Conservation (phyloP, 2,113 vertebrate genomes). For the Gopherus flavomarginatus region DNA sequence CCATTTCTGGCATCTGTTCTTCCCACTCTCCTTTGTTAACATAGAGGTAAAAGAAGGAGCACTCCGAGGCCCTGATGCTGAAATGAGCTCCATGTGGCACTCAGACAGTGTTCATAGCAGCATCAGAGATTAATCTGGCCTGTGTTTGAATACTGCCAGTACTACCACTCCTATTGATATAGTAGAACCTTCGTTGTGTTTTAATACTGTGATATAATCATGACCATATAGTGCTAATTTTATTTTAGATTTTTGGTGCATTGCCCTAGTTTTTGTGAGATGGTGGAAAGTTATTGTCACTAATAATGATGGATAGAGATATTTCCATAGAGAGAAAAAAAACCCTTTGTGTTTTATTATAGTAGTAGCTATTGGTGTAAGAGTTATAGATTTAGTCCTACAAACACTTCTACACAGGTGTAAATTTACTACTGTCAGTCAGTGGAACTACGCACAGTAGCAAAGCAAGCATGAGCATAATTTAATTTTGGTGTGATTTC, state of each 20-base stretch:
- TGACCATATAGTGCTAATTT: not conserved
- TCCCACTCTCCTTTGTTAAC: not conserved
- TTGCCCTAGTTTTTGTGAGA: not conserved
- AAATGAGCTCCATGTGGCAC: not conserved
- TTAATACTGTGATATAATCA: not conserved
- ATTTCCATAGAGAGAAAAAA: not conserved
- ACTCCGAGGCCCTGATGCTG: not conserved
- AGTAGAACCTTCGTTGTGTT: not conserved
- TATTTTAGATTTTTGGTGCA: not conserved
- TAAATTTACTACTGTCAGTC: no score
- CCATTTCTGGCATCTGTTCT: not conserved
- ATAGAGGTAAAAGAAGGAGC: not conserved
- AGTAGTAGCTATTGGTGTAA: not conserved
- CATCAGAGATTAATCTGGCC: not conserved
- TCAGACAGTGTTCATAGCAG: not conserved
- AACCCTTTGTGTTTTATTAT: not conserved
- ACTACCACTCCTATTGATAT: not conserved
- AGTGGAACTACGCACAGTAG: no score
- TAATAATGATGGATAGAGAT: not conserved
- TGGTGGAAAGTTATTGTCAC: not conserved
- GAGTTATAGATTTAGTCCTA: not conserved
- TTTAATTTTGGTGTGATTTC: not conserved
- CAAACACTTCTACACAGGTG: not conserved
- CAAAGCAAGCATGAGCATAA: no score
- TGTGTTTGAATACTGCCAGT: not conserved